Evolutionary conservation across 2,888 invertebrate genomes (phyloP).

Genomic region (Dyspetes luteomarginatus): DNA sequence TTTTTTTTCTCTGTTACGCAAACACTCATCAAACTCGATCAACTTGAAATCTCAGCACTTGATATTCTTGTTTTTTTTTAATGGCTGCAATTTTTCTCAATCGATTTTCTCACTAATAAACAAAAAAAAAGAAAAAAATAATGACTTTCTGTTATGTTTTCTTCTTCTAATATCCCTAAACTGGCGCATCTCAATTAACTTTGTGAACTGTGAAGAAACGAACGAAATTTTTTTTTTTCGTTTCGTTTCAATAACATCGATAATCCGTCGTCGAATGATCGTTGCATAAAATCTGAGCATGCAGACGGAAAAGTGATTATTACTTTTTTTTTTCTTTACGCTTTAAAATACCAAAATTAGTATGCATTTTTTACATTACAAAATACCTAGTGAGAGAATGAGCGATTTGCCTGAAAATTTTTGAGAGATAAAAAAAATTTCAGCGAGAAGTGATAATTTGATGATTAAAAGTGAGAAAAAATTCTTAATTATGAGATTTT

Average conservation of each 20-base stretch:
- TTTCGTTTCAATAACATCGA: neutral
- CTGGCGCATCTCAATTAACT: neutral
- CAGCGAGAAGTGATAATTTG: neutral
- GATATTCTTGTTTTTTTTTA: neutral
- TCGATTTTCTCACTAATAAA: neutral
- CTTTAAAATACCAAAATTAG: neutral
- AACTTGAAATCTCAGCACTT: neutral
- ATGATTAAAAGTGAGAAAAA: slow-evolving; percentile 19
- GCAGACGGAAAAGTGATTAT: slow-evolving; percentile 29
- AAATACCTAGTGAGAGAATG: neutral
- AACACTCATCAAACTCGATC: neutral
- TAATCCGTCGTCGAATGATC: slow-evolving; percentile 60
- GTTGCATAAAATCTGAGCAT: slow-evolving; percentile 70
- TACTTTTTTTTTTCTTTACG: neutral
- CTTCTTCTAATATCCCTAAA: neutral
- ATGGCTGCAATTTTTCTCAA: neutral
- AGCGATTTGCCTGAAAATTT: neutral
- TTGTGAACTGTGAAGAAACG: neutral
- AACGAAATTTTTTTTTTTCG: too few relatives aligned
- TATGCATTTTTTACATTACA: neutral
- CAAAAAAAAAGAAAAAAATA: neutral
- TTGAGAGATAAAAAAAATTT: neutral
- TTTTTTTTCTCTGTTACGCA: neutral
- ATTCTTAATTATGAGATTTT: neutral
- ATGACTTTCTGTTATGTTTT: neutral